Conservation (phyloP, 2,113 vertebrate species). For the Panthera uncia region DNA sequence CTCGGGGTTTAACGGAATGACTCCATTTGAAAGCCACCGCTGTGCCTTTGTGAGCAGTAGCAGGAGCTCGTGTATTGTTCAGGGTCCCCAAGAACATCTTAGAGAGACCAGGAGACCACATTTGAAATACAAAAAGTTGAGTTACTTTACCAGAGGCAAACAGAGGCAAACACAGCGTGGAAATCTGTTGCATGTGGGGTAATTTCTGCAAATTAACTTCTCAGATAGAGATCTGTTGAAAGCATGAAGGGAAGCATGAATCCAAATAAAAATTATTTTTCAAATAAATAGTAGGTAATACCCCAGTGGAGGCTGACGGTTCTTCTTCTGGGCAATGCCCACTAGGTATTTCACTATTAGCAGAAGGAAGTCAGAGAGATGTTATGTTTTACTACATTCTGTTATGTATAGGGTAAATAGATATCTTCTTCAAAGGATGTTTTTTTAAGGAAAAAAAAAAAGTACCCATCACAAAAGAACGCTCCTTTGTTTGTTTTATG, state of each 20-base stretch:
- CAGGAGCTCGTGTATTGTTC: slow-evolving; percentile 22
- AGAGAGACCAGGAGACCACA: background rate
- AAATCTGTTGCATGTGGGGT: slow-evolving; percentile 8
- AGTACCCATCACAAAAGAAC: background rate
- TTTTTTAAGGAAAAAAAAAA: slow-evolving; percentile 20
- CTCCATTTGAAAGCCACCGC: slow-evolving; percentile 31
- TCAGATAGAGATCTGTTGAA: slow-evolving; percentile 44
- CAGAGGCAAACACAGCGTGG: background rate
- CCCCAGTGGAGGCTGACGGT: background rate
- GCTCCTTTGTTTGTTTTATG: background rate
- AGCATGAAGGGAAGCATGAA: slow-evolving; percentile 45
- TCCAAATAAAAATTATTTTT: slow-evolving; percentile 65
- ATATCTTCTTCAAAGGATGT: slow-evolving; percentile 18
- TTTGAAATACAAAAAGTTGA: background rate
- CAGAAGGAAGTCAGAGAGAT: slow-evolving; percentile 32
- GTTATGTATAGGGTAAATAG: slow-evolving; percentile 56
- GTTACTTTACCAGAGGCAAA: slow-evolving; percentile 45
- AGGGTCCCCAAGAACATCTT: slow-evolving; percentile 46
- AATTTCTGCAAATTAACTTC: slow-evolving; percentile 38
- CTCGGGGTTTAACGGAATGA: slow-evolving; percentile 29
- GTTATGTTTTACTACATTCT: slow-evolving; percentile 59
- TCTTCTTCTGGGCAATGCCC: background rate
- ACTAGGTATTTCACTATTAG: slow-evolving; percentile 2
- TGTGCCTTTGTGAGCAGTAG: slow-evolving; percentile 42
- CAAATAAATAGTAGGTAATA: slow-evolving; percentile 53